Conservation (phyloP, 1,140 invertebrate genomes). For the Drosophila grimshawi region DNA sequence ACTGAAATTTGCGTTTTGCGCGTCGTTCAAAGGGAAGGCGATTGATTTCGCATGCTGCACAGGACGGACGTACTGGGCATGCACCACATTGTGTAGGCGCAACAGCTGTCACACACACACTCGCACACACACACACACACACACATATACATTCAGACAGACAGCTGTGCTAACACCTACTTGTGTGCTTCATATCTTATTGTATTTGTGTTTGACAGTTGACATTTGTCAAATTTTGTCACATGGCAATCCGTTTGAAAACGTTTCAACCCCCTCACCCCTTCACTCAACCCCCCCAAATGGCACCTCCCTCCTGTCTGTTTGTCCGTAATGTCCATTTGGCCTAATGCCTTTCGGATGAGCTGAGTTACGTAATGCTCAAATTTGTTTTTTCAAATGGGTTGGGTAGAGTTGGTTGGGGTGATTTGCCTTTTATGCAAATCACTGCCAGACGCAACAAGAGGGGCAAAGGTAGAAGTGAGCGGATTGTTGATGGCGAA, state of each 20-base stretch:
- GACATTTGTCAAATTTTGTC: conserved; percentile 83
- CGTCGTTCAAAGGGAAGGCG: not conserved
- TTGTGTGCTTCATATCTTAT: conserved; percentile 43
- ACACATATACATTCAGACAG: not conserved
- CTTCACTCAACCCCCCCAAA: not conserved
- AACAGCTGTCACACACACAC: conserved; percentile 38
- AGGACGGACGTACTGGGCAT: conserved; percentile 3
- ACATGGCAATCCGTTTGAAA: conserved; percentile 38
- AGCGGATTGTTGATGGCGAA: not conserved
- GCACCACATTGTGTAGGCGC: conserved; percentile 28
- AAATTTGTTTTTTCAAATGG: conserved; percentile 15
- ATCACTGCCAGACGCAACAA: conserved; percentile 61
- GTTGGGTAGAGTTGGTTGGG: not conserved
- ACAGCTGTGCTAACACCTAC: conserved; percentile 33
- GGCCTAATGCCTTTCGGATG: conserved; percentile 56
- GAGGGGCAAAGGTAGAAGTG: not conserved
- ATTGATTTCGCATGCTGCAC: conserved; percentile 37
- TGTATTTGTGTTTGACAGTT: conserved; percentile 74
- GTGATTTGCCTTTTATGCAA: conserved; percentile 68
- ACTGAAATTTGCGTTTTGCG: conserved; percentile 15
- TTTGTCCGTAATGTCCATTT: conserved; percentile 32
- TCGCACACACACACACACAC: conserved; percentile 6
- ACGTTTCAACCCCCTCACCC: not conserved
- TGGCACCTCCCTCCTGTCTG: not conserved
- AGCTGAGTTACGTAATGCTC: conserved; percentile 34